These are phyloP conservation scores for Lepidothrix coronata DNA, from an alignment of 2,113 vertebrate genomes.

Conservation along the genomic window DNA sequence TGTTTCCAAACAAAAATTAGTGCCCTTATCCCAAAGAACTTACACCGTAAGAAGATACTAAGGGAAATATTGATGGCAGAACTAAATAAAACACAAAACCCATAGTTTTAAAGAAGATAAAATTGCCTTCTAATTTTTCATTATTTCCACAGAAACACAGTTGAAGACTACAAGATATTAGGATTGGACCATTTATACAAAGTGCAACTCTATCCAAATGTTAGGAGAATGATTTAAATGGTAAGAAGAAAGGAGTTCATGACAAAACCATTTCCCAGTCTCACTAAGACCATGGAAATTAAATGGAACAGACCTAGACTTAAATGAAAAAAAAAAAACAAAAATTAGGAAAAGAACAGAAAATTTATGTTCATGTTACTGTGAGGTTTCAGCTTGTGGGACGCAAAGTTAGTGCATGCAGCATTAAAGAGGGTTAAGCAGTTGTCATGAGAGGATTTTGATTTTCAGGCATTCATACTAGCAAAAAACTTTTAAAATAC, in stretches of 20 bases:
- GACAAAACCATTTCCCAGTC: not conserved
- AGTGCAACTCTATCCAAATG: not conserved
- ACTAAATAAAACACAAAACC: not conserved
- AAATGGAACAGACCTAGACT: not conserved
- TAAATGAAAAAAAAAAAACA: not conserved
- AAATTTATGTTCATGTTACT: not conserved
- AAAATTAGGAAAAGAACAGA: not conserved
- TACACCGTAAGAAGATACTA: not conserved
- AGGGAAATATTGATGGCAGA: not conserved
- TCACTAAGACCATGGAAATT: not conserved
- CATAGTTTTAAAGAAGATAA: not conserved
- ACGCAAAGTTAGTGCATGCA: not conserved
- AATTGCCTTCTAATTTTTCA: not conserved
- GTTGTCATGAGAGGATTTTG: not conserved
- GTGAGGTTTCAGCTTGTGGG: not conserved
- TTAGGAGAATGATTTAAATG: not conserved
- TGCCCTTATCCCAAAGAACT: not conserved
- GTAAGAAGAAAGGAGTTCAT: not conserved
- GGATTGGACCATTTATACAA: not conserved
- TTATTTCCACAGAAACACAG: not conserved
- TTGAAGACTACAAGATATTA: not conserved
- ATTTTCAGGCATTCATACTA: not conserved
- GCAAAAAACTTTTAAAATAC: not conserved
- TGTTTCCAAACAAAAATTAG: not conserved
- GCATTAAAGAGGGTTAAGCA: not conserved